These are phyloP conservation scores for Perizoma affinitatum DNA, from an alignment of 2,888 invertebrate species.

Conservation along the genomic window DNA sequence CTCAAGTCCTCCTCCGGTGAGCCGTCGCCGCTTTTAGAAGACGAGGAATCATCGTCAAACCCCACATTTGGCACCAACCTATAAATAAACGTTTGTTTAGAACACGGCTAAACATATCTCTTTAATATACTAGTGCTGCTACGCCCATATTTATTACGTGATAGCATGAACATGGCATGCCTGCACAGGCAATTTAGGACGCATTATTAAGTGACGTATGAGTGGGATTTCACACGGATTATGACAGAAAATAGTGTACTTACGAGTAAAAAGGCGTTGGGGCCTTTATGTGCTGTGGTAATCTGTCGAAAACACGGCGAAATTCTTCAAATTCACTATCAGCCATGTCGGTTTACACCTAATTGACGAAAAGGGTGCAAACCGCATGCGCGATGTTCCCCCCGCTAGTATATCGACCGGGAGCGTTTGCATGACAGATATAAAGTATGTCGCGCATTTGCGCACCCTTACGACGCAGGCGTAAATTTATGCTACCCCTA, in stretches of 20 bases:
- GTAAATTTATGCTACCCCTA: slow-evolving; percentile 37
- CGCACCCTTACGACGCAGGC: slow-evolving; percentile 49
- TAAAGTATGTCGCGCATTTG: slow-evolving; percentile 52
- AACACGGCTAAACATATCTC: slow-evolving; percentile 5
- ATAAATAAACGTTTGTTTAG: slow-evolving; percentile 39
- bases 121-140: slow-evolving; percentile 8
- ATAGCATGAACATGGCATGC: slow-evolving; percentile 39
- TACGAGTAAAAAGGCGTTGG: slow-evolving; percentile 95
- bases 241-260: slow-evolving; percentile 74
- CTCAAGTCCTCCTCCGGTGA: slow-evolving; percentile 86
- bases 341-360: slow-evolving; percentile 91
- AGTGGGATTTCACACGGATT: slow-evolving; percentile 2
- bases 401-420: slow-evolving; percentile 68
- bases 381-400: slow-evolving; percentile 65
- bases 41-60: slow-evolving; percentile 92
- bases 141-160: slow-evolving; percentile 43
- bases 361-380: slow-evolving; percentile 84
- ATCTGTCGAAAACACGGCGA: slow-evolving; percentile 92
- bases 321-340: slow-evolving; percentile 97
- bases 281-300: slow-evolving; percentile 90
- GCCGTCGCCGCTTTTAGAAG: slow-evolving; percentile 89
- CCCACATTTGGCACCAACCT: slow-evolving; percentile 94
- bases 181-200: slow-evolving; percentile 24
- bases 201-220: slow-evolving; percentile 1
- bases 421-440: slow-evolving; percentile 35